Evolutionary conservation across 1,140 invertebrate genomes (phyloP).

Genomic region (Aphidius gifuensis): DNA sequence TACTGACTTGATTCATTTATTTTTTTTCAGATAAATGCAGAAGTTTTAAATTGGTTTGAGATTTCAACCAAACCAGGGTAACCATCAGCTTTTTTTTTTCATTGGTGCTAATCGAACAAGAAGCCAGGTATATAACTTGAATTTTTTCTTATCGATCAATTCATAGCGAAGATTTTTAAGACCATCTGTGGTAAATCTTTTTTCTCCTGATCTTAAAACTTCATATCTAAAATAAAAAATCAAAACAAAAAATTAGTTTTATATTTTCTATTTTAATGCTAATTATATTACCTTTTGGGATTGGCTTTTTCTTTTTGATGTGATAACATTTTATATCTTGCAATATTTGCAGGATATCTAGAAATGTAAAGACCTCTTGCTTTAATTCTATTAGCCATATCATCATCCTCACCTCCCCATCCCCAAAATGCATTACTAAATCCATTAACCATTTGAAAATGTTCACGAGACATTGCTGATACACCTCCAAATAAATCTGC

Average conservation of each 20-base stretch:
- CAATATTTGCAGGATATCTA: constrained; percentile 81
- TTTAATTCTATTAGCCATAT: constrained; percentile 83
- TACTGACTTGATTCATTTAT: not conserved
- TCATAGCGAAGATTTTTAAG: constrained; percentile 84
- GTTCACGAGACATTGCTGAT: constrained; percentile 76
- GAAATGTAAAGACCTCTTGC: constrained; percentile 78
- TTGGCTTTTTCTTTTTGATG: constrained; percentile 88
- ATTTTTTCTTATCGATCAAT: constrained; percentile 64
- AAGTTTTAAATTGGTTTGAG: not conserved
- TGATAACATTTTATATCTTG: constrained; percentile 86
- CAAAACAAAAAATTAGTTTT: constrained; percentile 1
- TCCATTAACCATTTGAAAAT: constrained; percentile 81
- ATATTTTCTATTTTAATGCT: not conserved
- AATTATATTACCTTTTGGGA: constrained; percentile 70
- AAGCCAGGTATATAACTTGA: constrained; percentile 74
- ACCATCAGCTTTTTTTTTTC: constrained; percentile 57
- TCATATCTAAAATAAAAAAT: constrained; percentile 65
- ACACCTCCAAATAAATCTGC: constrained; percentile 86
- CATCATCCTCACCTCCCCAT: constrained; percentile 91
- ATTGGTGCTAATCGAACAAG: constrained; percentile 63
- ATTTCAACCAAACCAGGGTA: constrained; percentile 50
- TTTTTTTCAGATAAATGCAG: not conserved
- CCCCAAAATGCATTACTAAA: constrained; percentile 92
- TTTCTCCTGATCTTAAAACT: constrained; percentile 76
- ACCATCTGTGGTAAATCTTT: constrained; percentile 80